Percentiles rank a stretch among this genome's conserved stretches.
These are phyloP conservation scores for Phalacrocorax carbo DNA, from an alignment of 2,113 vertebrate species.

Conservation along the genomic window DNA sequence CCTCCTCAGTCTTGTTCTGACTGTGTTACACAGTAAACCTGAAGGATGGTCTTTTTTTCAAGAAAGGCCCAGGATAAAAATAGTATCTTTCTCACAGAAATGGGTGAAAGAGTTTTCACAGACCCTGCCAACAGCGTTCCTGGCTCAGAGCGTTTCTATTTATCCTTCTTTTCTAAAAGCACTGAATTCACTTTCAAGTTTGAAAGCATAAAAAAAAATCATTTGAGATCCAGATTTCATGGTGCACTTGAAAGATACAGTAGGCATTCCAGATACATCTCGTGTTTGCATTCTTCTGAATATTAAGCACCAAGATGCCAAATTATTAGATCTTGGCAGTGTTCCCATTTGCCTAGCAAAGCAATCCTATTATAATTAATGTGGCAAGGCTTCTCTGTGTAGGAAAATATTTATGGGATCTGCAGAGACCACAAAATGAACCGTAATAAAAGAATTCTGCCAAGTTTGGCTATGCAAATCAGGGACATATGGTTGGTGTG, in stretches of 20 bases:
- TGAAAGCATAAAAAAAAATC: neutral
- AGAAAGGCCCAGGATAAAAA: neutral
- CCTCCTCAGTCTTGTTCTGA: neutral
- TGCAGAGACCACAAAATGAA: conserved; percentile 73
- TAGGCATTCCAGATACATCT: neutral
- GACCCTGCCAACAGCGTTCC: conserved; percentile 22
- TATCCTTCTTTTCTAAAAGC: conserved; percentile 34
- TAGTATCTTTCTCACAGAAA: conserved; percentile 36
- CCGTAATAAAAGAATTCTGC: conserved; percentile 51
- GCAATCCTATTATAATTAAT: conserved; percentile 37
- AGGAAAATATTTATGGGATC: conserved; percentile 72
- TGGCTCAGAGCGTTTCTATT: conserved; percentile 53
- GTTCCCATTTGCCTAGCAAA: neutral
- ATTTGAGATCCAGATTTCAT: neutral
- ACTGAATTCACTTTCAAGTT: conserved; percentile 25
- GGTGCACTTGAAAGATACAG: neutral
- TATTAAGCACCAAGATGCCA: neutral
- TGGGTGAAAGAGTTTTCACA: conserved; percentile 57
- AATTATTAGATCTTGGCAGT: neutral
- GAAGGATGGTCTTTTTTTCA: conserved; percentile 10
- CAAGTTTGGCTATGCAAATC: conserved; percentile 69
- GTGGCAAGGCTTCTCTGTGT: conserved; percentile 4
- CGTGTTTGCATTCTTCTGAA: neutral
- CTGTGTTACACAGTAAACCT: neutral
- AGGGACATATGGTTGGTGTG: conserved; percentile 72